Conservation (phyloP, 2,113 vertebrate genomes). For the Paralichthys olivaceus region DNA sequence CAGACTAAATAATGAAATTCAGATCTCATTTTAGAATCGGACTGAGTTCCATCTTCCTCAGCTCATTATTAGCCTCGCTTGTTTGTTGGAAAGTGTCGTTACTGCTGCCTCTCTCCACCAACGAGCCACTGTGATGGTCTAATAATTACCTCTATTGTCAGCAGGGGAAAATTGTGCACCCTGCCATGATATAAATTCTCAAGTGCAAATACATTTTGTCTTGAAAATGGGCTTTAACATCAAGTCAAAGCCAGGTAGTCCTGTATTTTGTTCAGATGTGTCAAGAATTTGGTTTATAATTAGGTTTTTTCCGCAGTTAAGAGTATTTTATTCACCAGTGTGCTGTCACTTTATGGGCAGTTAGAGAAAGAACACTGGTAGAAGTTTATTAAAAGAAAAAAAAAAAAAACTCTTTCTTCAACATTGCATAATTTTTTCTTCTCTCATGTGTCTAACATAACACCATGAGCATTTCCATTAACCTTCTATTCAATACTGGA, state of each 20-base stretch:
- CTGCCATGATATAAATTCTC: slow-evolving; percentile 50
- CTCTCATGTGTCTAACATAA: neutral
- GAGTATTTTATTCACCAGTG: neutral
- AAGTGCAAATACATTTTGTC: slow-evolving; percentile 42
- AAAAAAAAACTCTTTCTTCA: too few species aligned
- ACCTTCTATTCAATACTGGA: neutral
- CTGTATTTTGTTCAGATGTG: neutral
- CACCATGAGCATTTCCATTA: neutral
- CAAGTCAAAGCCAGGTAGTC: neutral
- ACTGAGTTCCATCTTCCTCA: neutral
- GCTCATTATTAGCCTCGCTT: slow-evolving; percentile 21
- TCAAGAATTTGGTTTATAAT: neutral
- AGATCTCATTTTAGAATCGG: slow-evolving; percentile 15
- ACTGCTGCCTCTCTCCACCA: neutral
- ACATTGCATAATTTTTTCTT: neutral
- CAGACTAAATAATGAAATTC: slow-evolving; percentile 3
- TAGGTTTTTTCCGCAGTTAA: neutral
- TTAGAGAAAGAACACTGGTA: too few species aligned
- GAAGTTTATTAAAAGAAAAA: too few species aligned
- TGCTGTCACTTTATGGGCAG: too few species aligned
- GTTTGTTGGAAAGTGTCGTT: slow-evolving; percentile 10
- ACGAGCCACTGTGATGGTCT: slow-evolving; percentile 44
- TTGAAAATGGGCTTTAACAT: slow-evolving; percentile 28
- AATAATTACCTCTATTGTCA: slow-evolving; percentile 54
- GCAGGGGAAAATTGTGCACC: slow-evolving; percentile 31